These are phyloP conservation scores for Brachirus orientalis DNA, from an alignment of 2,113 vertebrate genomes.

Conservation along the genomic window DNA sequence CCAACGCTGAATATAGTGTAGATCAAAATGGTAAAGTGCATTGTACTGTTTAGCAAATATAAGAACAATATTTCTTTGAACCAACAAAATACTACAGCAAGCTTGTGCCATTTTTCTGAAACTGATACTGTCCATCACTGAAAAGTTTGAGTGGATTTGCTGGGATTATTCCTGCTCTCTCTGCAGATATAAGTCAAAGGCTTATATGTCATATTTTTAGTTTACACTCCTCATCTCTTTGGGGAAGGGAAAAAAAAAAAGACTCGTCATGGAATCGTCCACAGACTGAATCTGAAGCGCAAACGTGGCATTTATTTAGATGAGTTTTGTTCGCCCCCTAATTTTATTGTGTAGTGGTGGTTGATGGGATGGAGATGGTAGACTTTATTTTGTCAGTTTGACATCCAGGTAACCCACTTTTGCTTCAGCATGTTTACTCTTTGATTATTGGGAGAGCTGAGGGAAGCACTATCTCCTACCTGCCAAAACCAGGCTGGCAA, in stretches of 20 bases:
- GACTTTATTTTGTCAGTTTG: constrained; percentile 70
- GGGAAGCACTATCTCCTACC: constrained; percentile 68
- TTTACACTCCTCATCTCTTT: constrained; percentile 28
- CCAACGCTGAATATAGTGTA: no score
- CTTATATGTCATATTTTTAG: constrained; percentile 44
- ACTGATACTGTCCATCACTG: constrained; percentile 3
- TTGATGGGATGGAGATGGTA: constrained; percentile 37
- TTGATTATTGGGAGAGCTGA: constrained; percentile 75
- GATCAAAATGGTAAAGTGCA: no score
- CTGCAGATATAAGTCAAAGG: constrained; percentile 6
- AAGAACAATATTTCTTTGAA: not conserved
- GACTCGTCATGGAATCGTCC: constrained; percentile 5
- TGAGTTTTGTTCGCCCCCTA: constrained; percentile 29
- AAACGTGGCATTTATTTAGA: constrained; percentile 37
- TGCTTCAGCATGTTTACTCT: constrained; percentile 70
- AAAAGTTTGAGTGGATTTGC: constrained; percentile 24
- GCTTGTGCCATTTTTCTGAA: not conserved
- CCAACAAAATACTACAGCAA: not conserved
- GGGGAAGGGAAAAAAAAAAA: not conserved
- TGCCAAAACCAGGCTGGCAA: constrained; percentile 71
- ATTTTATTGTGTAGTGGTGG: constrained; percentile 42
- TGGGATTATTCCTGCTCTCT: constrained; percentile 30
- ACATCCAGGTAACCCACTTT: constrained; percentile 80
- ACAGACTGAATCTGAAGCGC: constrained; percentile 22
- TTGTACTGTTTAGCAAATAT: not conserved